Evolutionary conservation across 2,113 vertebrate genomes (phyloP).

Genomic region (Stegostoma tigrinum): DNA sequence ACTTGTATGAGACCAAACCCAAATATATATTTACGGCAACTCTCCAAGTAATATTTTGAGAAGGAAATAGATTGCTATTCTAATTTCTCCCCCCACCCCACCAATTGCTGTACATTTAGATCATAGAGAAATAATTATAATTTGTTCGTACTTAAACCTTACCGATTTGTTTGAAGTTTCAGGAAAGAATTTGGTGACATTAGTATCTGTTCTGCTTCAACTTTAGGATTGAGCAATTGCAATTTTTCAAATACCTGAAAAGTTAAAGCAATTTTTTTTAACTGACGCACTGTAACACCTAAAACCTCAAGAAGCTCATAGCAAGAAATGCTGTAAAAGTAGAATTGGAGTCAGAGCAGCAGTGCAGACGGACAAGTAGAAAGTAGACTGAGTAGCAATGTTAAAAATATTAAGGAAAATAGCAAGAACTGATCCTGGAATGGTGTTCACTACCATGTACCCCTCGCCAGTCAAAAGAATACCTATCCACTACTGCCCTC

Average conservation of each 20-base stretch:
- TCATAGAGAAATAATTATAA: not conserved
- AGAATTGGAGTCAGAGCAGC: not conserved
- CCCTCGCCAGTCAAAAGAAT: no score
- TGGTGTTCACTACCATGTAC: no score
- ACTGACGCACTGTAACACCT: not conserved
- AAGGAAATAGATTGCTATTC: not conserved
- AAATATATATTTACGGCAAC: not conserved
- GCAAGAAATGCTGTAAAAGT: not conserved
- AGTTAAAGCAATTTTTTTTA: not conserved
- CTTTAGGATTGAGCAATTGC: conserved; percentile 65
- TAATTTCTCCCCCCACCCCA: not conserved
- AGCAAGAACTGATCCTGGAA: no score
- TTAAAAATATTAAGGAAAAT: no score
- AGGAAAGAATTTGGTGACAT: conserved; percentile 65
- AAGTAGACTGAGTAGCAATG: not conserved
- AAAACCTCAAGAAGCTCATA: conserved; percentile 29
- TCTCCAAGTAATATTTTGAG: not conserved
- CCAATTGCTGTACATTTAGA: not conserved
- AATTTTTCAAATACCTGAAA: conserved; percentile 86
- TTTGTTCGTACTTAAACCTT: conserved; percentile 31
- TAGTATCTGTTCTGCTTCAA: conserved; percentile 67
- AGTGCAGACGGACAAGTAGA: not conserved
- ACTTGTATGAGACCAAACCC: not conserved
- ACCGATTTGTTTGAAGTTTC: conserved; percentile 66
- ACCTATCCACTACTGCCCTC: no score